Percentiles rank a stretch among this genome's conserved stretches.
Evolutionary conservation across 2,113 vertebrate species (phyloP).

Genomic region (Falco punctatus): DNA sequence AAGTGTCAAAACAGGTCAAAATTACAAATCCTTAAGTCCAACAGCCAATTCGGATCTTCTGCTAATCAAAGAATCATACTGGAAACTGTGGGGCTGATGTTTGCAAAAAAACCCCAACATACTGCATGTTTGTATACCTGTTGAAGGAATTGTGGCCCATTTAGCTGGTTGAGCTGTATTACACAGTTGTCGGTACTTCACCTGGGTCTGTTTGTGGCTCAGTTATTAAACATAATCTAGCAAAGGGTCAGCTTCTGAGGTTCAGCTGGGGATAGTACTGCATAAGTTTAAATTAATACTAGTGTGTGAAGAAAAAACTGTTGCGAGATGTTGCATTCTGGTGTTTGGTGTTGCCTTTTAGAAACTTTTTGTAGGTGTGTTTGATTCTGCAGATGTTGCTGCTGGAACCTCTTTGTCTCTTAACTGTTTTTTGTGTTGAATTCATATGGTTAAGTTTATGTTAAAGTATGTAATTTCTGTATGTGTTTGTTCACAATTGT

Average conservation of each 20-base stretch:
- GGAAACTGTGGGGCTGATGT: neutral
- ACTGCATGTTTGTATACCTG: accelerated
- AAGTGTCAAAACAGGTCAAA: no score
- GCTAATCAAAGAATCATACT: neutral
- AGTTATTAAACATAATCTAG: neutral
- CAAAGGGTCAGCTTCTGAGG: neutral
- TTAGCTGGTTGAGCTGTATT: neutral
- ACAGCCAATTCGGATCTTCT: neutral
- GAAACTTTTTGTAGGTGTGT: neutral
- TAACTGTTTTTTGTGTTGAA: neutral
- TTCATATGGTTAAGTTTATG: neutral
- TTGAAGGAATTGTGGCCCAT: neutral
- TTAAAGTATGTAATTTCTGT: neutral
- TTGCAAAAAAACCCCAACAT: neutral
- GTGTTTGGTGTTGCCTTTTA: neutral
- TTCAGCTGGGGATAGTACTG: neutral
- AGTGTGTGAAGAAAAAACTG: neutral
- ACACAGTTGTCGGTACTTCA: neutral
- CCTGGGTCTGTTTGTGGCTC: neutral
- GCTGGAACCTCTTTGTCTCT: neutral
- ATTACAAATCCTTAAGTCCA: neutral
- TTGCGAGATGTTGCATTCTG: neutral
- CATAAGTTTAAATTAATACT: neutral
- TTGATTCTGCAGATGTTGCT: neutral
- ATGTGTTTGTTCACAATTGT: neutral